These are phyloP conservation scores for Antheraea yamamai DNA, from an alignment of 2,888 invertebrate genomes.

Conservation along the genomic window DNA sequence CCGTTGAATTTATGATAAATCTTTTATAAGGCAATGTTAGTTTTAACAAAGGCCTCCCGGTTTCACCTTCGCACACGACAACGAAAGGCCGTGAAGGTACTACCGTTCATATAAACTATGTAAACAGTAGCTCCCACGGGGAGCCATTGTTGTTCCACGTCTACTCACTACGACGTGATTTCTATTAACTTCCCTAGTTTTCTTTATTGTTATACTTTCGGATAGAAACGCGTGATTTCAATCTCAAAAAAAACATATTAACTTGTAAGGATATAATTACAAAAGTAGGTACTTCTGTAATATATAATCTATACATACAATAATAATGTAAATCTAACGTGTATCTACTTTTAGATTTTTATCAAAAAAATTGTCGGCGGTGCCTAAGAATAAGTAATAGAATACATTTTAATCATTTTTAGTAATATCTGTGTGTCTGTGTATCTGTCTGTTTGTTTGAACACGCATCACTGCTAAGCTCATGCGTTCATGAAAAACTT, in stretches of 20 bases:
- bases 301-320: no score
- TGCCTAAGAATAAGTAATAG: no score
- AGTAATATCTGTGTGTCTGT: no score
- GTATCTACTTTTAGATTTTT: no score
- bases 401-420: no score
- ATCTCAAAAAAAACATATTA: background rate
- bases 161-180: conserved; percentile 51
- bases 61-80: conserved; percentile 46
- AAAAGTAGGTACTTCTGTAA: no score
- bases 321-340: no score
- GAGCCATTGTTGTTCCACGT: conserved; percentile 52
- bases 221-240: conserved; percentile 15
- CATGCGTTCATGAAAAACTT: no score
- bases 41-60: conserved; percentile 47
- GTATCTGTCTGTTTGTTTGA: no score
- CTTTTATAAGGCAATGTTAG: conserved; percentile 19
- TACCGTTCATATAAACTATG: conserved; percentile 33
- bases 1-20: conserved; percentile 16
- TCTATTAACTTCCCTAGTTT: conserved; percentile 55
- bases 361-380: no score
- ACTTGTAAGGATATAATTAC: no score
- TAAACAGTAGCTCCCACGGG: conserved; percentile 47
- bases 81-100: conserved; percentile 40
- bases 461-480: no score
- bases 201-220: conserved; percentile 45